Base-by-base conservation (phyloP, 1,140 invertebrate genomes). In the Dolichoris vasculosae region DNA sequence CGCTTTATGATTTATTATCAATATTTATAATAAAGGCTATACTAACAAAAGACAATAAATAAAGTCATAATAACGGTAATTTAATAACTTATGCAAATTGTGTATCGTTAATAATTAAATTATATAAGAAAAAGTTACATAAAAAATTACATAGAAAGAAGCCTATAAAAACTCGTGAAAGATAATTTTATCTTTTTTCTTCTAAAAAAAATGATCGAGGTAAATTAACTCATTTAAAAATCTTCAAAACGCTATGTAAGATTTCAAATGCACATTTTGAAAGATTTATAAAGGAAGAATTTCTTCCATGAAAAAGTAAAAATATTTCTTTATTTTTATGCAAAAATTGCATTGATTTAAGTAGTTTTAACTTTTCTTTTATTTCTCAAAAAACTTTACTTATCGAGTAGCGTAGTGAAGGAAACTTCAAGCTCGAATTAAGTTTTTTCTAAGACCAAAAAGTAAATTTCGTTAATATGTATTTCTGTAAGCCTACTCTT, bases 341-440 rank as follows among this genome's bases (percentile, higher is more conserved):
- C 59, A 9, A 78, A 84, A 75, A 76, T 83, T 43, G 69, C 30
- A 81, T 76, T 83, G 35, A 23, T 64, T 63, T 69, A 55, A 38
- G 20, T 40, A 73, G 13, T 43, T 81, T 48, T 48, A 6, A 48
- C 32, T 11, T 64, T 48, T 81, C 51, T 48, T 79, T 79, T 20
- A 55, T 63, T 81, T 26, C 32, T 69, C n/a, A 48, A 6, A 30
- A 59, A 82, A 75, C 71, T 76, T 43, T 63, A 76, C 69, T 76
- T 75, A 76, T 83, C 48, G 35, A 76, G 51, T 82, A 55, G 51
- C 71, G 40, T 23, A 48, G 32, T 51, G 32, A 69, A 82, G 15
- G 67, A 51, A 71, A 82, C 40, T 48, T 71, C 38, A 38, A 82
- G 17, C 43, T 51, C 51, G 30, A 35, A n/a, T 71, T 63, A 69